A percentile compares a stretch with the other conserved stretches of the same genome.
Conservation (phyloP, 2,888 invertebrate genomes). For the Drosophila borealis region DNA sequence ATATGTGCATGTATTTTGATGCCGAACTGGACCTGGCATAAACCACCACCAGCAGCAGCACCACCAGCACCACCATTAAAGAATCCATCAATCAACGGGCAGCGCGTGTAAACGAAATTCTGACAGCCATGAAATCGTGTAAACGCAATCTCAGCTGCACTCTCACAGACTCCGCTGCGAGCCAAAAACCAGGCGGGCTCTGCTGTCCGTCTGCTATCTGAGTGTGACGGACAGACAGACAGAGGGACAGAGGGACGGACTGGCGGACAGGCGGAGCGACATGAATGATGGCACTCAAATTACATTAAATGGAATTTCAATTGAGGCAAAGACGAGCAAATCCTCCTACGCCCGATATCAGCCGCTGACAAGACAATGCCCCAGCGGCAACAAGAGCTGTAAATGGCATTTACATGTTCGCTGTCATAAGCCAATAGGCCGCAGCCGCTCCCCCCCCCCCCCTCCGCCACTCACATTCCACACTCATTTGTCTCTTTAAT, state of each 20-base stretch:
- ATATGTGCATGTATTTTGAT: neutral
- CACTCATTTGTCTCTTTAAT: slow-evolving; percentile 51
- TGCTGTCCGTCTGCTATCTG: slow-evolving; percentile 19
- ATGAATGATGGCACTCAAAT: slow-evolving; percentile 81
- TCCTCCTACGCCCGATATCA: slow-evolving; percentile 48
- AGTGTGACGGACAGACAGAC: slow-evolving; percentile 30
- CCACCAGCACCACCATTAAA: slow-evolving; percentile 36
- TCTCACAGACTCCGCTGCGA: slow-evolving; percentile 14
- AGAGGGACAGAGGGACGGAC: slow-evolving; percentile 23
- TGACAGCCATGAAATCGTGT: slow-evolving; percentile 78
- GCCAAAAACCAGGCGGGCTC: slow-evolving; percentile 17
- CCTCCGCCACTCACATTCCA: neutral
- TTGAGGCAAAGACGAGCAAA: slow-evolving; percentile 67
- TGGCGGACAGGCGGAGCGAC: slow-evolving; percentile 13
- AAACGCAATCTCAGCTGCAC: slow-evolving; percentile 67
- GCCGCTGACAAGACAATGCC: slow-evolving; percentile 70
- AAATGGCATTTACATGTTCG: slow-evolving; percentile 78
- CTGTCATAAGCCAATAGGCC: slow-evolving; percentile 70
- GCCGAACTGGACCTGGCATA: slow-evolving; percentile 19
- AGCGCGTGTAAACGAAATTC: slow-evolving; percentile 65
- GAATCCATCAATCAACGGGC: slow-evolving; percentile 70
- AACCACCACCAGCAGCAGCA: neutral
- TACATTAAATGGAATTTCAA: slow-evolving; percentile 79
- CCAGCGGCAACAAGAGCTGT: slow-evolving; percentile 61
- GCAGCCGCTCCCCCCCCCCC: too few relatives aligned